Percentiles rank a stretch among this genome's conserved stretches.
Conservation (phyloP, 2,888 invertebrate genomes). For the Sarcophaga rosellei region DNA sequence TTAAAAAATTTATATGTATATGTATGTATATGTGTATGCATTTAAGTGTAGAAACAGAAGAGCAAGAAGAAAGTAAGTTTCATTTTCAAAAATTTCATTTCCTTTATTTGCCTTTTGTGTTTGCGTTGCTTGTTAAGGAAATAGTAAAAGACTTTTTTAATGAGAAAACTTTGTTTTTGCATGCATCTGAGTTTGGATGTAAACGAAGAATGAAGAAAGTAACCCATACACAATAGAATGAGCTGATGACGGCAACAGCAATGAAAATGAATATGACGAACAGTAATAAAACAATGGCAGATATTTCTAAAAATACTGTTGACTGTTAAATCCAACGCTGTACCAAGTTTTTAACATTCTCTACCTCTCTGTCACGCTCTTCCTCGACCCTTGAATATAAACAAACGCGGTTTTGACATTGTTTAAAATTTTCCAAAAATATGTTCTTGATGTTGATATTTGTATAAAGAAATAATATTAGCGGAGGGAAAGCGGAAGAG, state of each 20-base stretch:
- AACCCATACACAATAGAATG: background rate
- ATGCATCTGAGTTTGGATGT: constrained; percentile 25
- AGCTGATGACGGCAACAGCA: background rate
- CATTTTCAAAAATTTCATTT: constrained; percentile 61
- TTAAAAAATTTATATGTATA: background rate
- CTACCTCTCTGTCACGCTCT: background rate
- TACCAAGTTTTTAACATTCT: constrained; percentile 30
- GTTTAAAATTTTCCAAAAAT: constrained; percentile 32
- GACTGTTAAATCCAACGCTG: constrained; percentile 40
- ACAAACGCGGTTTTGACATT: constrained; percentile 52
- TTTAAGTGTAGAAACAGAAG: background rate
- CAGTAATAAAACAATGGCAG: constrained; percentile 21
- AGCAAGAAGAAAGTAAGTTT: constrained; percentile 47
- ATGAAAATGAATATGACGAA: background rate
- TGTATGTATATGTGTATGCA: background rate
- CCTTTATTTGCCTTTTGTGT: constrained; percentile 55
- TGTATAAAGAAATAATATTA: constrained; percentile 40
- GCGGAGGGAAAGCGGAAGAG: background rate
- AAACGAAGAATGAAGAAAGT: background rate
- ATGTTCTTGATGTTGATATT: constrained; percentile 48
- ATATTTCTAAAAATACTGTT: constrained; percentile 5
- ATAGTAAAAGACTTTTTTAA: constrained; percentile 63
- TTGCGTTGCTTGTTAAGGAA: constrained; percentile 58
- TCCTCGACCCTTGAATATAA: background rate
- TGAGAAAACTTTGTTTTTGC: constrained; percentile 64